phyloP scores from a whole-genome alignment of 2,113 vertebrate species.

The Chunga burmeisteri region DNA sequence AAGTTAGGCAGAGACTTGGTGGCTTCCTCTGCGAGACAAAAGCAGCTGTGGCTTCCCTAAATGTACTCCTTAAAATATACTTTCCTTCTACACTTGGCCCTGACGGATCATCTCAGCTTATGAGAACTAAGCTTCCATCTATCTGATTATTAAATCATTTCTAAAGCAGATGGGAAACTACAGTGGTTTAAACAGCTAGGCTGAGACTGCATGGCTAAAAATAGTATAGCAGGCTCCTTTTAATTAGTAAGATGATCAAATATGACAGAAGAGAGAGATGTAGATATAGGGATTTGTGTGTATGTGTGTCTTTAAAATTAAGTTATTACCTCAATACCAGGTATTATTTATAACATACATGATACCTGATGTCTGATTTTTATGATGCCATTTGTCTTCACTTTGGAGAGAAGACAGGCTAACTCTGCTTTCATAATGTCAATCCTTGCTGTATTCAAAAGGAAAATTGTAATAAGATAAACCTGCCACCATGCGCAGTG shows the following conservation, averaged over 20 bases:
- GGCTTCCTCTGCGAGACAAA: background rate
- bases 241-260: constrained; percentile 66
- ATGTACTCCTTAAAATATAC: constrained; percentile 29
- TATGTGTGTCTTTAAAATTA: constrained; percentile 61
- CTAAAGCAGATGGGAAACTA: constrained; percentile 60
- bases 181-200: constrained; percentile 57
- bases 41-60: constrained; percentile 17
- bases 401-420: constrained; percentile 20
- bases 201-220: constrained; percentile 54
- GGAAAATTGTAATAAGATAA: constrained; percentile 47
- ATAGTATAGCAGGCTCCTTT: constrained; percentile 51
- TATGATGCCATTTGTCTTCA: constrained; percentile 66
- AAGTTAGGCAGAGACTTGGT: constrained; percentile 12
- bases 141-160: constrained; percentile 67
- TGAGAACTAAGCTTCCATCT: constrained; percentile 53
- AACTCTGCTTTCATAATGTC: constrained; percentile 51
- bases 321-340: constrained; percentile 53
- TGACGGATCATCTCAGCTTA: constrained; percentile 57
- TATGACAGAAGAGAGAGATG: constrained; percentile 57
- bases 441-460: constrained; percentile 40
- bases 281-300: constrained; percentile 57
- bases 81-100: constrained; percentile 16
- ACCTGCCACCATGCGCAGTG: background rate
- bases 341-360: constrained; percentile 65
- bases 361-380: constrained; percentile 64